Base-by-base conservation (phyloP, 2,113 vertebrate genomes). In the Eidolon helvum region DNA sequence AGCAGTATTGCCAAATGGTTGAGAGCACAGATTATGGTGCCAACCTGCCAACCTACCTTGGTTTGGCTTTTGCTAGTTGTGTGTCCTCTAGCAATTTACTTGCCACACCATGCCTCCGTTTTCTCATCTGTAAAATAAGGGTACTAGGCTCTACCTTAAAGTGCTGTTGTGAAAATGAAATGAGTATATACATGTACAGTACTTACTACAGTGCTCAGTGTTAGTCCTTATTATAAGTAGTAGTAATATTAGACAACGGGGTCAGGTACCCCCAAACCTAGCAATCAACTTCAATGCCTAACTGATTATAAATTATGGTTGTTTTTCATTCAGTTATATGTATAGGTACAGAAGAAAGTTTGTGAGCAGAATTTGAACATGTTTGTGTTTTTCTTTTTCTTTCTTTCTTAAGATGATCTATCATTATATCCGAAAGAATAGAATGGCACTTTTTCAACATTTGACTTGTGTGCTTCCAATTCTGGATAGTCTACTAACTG, bases 361-460 rank as follows among this genome's bases (percentile, higher is more conserved):
- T 94, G n/a, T 71, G 79, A 93, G 40, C 14, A 22, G 61, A 77
- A 35, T 72, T 38, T 90, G 30, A 90, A 85, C 4, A 10, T 88
- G 61, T 84, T 63, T 91, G 19, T 85, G 30, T 86, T 84, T 96
- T 74, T 94, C 65, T 55, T 74, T 57, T 83, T 96, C 61, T 55
- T 74, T 69, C 94, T 83, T 96, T 65, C 53, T 74, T 69, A 98
- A 99, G 99, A 99, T 98, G 99, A 99, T 57, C 98, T 99, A 72
- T 99, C 98, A 2, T 98, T 98, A 99, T 97, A 99, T 99, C 85
- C 99, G 99, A 97, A 99, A 99, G 98, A 99, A 99, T 75, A 99
- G 99, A 94, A 98, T 99, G 96, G 99, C 99, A 14, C 98, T 99
- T 96, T 99, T 99, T 82, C 99, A 99, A 6, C 99, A 98, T 69